phyloP scores from a whole-genome alignment of 2,113 vertebrate genomes.

The Poicephalus meyeri region DNA sequence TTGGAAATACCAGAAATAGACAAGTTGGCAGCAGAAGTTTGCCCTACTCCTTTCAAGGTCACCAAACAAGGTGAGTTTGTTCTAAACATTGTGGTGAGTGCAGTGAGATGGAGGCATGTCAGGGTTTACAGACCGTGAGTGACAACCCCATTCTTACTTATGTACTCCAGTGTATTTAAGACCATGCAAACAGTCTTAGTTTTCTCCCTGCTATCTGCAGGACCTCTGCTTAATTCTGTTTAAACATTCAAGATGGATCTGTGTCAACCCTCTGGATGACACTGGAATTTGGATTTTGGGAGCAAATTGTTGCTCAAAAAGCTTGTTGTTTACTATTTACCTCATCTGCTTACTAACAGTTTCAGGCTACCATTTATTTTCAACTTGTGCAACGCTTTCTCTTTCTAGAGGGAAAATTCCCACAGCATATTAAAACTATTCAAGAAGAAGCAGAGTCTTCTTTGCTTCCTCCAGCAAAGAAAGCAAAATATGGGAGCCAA shows the following conservation, averaged over 20 bases:
- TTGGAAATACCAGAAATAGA: slow-evolving; percentile 74
- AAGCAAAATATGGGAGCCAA: background rate
- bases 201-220: background rate
- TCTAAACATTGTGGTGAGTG: background rate
- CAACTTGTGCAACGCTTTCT: background rate
- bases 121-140: background rate
- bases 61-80: slow-evolving; percentile 67
- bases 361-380: background rate
- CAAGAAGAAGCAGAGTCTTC: background rate
- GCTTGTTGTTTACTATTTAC: background rate
- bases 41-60: slow-evolving; percentile 66
- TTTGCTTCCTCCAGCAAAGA: slow-evolving; percentile 53
- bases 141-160: background rate
- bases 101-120: background rate
- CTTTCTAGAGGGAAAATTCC: background rate
- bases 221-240: background rate
- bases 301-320: background rate
- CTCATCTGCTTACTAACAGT: background rate
- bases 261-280: background rate
- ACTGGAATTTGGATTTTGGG: background rate
- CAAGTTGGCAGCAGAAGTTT: slow-evolving; percentile 71
- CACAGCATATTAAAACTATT: background rate
- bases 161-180: background rate
- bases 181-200: background rate
- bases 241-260: background rate